Conservation (phyloP, 2,888 invertebrate genomes). For the Caenorhabditis sp. region DNA sequence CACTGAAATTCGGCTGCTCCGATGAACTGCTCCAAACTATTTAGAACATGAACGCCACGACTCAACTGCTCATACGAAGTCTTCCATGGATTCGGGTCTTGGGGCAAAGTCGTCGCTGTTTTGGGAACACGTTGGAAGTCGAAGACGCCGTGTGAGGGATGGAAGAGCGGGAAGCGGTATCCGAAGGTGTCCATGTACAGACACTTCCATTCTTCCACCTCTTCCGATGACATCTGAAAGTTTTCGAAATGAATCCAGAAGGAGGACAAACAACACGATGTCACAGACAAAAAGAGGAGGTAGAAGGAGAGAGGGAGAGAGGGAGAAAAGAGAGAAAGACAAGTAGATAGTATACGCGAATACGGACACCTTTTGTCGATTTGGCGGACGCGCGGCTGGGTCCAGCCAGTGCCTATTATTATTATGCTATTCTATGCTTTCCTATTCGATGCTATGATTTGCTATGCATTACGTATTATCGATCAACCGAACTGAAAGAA, state of each 20-base stretch:
- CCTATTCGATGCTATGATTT: too few relatives aligned
- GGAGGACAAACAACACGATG: constrained; percentile 1
- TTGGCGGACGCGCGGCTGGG: too few relatives aligned
- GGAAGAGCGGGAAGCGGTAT: constrained; percentile 94
- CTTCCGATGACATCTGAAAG: constrained; percentile 34
- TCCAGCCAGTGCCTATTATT: too few relatives aligned
- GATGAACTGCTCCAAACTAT: constrained; percentile 58
- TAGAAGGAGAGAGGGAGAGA: constrained; percentile 1
- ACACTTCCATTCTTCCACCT: constrained; percentile 89
- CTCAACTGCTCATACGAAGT: constrained; percentile 93
- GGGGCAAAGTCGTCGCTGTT: constrained; percentile 69
- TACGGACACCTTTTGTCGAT: neutral
- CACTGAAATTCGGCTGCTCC: constrained; percentile 72
- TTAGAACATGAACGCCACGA: constrained; percentile 77
- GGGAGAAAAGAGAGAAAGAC: neutral
- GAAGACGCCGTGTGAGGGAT: constrained; percentile 89
- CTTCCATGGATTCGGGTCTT: constrained; percentile 91
- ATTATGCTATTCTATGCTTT: too few relatives aligned
- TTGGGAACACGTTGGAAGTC: constrained; percentile 85
- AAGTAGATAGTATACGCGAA: neutral
- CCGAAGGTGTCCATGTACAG: constrained; percentile 96
- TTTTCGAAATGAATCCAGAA: neutral
- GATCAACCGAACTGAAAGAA: too few relatives aligned
- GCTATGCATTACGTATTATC: too few relatives aligned
- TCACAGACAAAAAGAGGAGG: constrained; percentile 1